Conservation (phyloP, 2,888 invertebrate species). For the Abrostola tripartita region DNA sequence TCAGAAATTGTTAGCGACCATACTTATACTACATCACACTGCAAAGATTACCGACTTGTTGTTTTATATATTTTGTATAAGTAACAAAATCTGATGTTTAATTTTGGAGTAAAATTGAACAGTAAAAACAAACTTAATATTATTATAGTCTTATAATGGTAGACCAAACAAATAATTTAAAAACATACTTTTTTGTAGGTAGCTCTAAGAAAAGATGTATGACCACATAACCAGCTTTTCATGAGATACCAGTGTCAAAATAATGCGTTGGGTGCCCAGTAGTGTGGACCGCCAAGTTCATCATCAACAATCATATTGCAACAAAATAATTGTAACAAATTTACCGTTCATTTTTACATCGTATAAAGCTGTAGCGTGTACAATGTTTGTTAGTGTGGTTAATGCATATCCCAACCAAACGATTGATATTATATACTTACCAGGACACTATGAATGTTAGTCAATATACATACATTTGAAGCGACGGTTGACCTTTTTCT, state of each 20-base stretch:
- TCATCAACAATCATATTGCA: too few species aligned
- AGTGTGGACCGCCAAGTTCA: constrained; percentile 16
- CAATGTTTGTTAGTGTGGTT: constrained; percentile 43
- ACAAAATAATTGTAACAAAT: too few species aligned
- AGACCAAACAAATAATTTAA: too few species aligned
- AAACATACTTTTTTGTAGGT: too few species aligned
- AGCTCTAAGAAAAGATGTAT: too few species aligned
- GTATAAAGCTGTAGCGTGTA: constrained; percentile 48
- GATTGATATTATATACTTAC: constrained; percentile 38
- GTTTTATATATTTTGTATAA: neutral
- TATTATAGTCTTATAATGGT: too few species aligned
- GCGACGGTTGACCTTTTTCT: constrained; percentile 20
- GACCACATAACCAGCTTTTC: too few species aligned
- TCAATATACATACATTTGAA: constrained; percentile 9
- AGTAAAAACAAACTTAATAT: neutral
- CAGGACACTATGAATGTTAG: neutral
- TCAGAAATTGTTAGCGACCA: constrained; percentile 29
- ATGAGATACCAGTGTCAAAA: neutral
- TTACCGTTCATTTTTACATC: constrained; percentile 26
- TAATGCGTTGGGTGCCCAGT: neutral
- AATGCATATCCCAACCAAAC: constrained; percentile 25
- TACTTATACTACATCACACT: neutral
- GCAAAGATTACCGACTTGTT: neutral
- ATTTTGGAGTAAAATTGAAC: constrained; percentile 14
- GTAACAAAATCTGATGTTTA: constrained; percentile 29